phyloP scores from a whole-genome alignment of 2,888 invertebrate species.

The Ormyrus rosae region DNA sequence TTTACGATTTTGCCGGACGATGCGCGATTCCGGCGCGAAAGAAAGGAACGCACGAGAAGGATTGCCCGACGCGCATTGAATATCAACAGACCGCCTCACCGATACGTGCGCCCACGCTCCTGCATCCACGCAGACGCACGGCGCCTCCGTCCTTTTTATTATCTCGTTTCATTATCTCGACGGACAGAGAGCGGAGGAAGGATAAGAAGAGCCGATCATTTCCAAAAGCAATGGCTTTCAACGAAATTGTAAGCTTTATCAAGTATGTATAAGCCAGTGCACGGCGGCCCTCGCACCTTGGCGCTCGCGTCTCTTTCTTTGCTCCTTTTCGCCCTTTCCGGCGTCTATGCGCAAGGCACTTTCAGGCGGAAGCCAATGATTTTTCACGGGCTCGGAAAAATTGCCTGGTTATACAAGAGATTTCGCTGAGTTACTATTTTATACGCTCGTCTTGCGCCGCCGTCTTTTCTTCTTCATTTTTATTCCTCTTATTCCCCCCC shows the following conservation, averaged over 20 bases:
- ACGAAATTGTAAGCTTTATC: constrained; percentile 49
- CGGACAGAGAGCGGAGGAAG: constrained; percentile 2
- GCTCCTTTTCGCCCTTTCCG: background rate
- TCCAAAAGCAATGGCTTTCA: constrained; percentile 53
- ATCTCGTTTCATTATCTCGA: constrained; percentile 45
- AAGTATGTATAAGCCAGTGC: constrained; percentile 55
- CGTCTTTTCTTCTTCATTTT: background rate
- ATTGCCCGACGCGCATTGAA: background rate
- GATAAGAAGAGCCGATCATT: constrained; percentile 22
- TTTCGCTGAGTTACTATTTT: constrained; percentile 48
- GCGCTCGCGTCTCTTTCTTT: background rate
- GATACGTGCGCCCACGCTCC: background rate
- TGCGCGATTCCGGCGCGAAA: background rate
- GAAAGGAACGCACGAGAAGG: background rate
- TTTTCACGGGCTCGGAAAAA: constrained; percentile 48
- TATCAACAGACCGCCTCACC: background rate
- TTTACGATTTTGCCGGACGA: constrained; percentile 21
- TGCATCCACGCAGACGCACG: background rate
- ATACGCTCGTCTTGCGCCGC: constrained; percentile 21
- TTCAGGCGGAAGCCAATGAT: constrained; percentile 45
- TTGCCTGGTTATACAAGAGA: constrained; percentile 54
- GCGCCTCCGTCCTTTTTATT: background rate
- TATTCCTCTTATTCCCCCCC: background rate
- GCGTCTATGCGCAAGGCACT: constrained; percentile 36
- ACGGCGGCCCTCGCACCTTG: background rate